Evolutionary conservation across 64 coral and sea anemone genomes (phyloP).

Genomic region (Pachyseris speciosa): DNA sequence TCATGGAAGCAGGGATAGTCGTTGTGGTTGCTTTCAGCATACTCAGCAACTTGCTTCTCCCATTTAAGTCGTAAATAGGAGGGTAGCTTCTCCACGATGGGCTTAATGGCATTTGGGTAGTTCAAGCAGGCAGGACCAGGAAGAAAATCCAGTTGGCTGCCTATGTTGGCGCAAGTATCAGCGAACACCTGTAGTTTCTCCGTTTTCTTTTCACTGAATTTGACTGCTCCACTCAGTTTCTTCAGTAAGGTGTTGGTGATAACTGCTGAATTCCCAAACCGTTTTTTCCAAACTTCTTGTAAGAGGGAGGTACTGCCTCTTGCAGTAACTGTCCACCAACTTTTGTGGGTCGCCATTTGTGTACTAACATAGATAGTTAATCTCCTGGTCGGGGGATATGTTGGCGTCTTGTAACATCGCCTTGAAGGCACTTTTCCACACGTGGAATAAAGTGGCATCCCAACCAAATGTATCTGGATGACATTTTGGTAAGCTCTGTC

Average conservation of each 20-base stretch:
- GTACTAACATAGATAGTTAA: constrained; percentile 56
- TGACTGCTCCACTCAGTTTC: background rate
- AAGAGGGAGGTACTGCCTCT: constrained; percentile 7
- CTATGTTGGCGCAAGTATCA: constrained; percentile 44
- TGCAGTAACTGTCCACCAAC: constrained; percentile 45
- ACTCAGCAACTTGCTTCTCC: constrained; percentile 59
- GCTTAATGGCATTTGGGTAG: constrained; percentile 39
- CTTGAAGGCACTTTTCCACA: constrained; percentile 22
- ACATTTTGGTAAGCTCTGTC: constrained; percentile 22
- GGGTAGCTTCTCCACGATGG: constrained; percentile 45
- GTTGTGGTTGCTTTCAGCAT: constrained; percentile 1
- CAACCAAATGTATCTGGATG: background rate
- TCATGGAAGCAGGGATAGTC: constrained; percentile 30
- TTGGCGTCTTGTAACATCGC: constrained; percentile 59
- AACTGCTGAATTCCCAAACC: constrained; percentile 58
- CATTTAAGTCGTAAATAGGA: constrained; percentile 28
- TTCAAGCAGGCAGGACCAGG: constrained; percentile 55
- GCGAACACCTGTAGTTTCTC: constrained; percentile 26
- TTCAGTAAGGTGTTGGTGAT: constrained; percentile 46
- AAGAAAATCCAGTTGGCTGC: constrained; percentile 21
- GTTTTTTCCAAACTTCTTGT: constrained; percentile 52
- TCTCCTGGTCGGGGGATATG: constrained; percentile 45
- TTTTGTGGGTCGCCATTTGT: constrained; percentile 18
- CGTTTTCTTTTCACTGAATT: constrained; percentile 13
- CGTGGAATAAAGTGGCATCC: constrained; percentile 19